A percentile compares a stretch with the other conserved stretches of the same genome.
phyloP scores from a whole-genome alignment of 2,888 invertebrate species.

The Buathra laborator region DNA sequence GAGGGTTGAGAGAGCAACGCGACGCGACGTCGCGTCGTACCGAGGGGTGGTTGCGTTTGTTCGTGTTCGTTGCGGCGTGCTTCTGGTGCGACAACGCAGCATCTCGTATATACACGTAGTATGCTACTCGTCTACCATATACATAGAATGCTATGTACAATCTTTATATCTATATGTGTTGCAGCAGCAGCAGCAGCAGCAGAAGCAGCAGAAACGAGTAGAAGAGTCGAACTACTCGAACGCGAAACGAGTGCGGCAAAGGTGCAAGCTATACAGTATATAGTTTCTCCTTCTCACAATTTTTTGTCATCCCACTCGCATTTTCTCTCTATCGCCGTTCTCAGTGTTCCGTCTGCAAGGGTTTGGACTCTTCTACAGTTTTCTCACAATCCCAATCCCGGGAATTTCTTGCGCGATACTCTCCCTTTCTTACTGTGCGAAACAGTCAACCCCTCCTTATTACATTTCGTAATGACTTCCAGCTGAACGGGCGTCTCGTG shows the following conservation, averaged over 20 bases:
- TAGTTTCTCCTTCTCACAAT: neutral
- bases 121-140: neutral
- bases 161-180: neutral
- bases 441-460: slow-evolving; percentile 67
- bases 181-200: slow-evolving; percentile 33
- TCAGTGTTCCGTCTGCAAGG: neutral
- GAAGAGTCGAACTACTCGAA: slow-evolving; percentile 49
- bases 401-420: slow-evolving; percentile 3
- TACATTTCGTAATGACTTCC: slow-evolving; percentile 69
- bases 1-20: slow-evolving; percentile 39
- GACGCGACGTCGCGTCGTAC: slow-evolving; percentile 6
- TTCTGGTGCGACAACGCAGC: slow-evolving; percentile 61
- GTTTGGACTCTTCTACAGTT: neutral
- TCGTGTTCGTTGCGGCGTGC: slow-evolving; percentile 63
- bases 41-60: slow-evolving; percentile 55
- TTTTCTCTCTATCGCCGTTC: slow-evolving; percentile 35
- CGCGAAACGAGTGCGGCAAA: slow-evolving; percentile 42
- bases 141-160: neutral
- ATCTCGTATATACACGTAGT: slow-evolving; percentile 18
- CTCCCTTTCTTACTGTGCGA: slow-evolving; percentile 42
- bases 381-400: neutral
- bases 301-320: slow-evolving; percentile 34
- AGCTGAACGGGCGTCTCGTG: slow-evolving; percentile 56
- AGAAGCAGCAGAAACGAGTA: slow-evolving; percentile 13
- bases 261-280: slow-evolving; percentile 24